phyloP scores from a whole-genome alignment of 2,888 invertebrate genomes.

The Orthosia gothica region DNA sequence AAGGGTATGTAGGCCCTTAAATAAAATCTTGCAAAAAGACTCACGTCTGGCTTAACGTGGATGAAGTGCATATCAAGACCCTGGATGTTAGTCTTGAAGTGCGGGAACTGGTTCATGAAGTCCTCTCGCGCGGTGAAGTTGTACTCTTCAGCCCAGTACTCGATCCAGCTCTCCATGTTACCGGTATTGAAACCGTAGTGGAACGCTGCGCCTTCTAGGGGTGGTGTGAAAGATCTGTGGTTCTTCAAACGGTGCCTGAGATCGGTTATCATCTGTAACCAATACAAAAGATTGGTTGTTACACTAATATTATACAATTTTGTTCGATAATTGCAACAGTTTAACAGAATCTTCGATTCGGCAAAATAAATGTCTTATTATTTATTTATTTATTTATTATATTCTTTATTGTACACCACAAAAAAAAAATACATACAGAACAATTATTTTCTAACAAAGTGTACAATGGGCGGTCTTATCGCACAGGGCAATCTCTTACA shows the following conservation, averaged over 20 bases:
- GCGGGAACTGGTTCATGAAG: constrained; percentile 93
- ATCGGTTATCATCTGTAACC: constrained; percentile 24
- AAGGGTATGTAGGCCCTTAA: too few relatives aligned
- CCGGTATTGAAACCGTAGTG: constrained; percentile 95
- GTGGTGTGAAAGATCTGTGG: constrained; percentile 79
- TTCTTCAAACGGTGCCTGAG: constrained; percentile 19
- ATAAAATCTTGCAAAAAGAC: constrained; percentile 9
- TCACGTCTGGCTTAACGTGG: constrained; percentile 89
- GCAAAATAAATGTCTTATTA: too few relatives aligned
- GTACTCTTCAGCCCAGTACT: constrained; percentile 95
- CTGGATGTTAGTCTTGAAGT: constrained; percentile 95
- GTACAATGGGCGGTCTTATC: too few relatives aligned
- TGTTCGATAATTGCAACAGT: too few relatives aligned
- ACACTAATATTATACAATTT: too few relatives aligned
- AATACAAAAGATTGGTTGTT: not conserved
- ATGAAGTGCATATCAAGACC: constrained; percentile 92
- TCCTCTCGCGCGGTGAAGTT: constrained; percentile 92
- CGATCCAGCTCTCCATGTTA: constrained; percentile 92
- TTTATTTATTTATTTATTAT: too few relatives aligned
- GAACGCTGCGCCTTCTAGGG: constrained; percentile 94
- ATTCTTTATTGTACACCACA: too few relatives aligned
- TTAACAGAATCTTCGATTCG: too few relatives aligned
- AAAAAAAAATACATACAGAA: too few relatives aligned
- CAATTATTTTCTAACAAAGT: too few relatives aligned
- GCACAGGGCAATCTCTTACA: too few relatives aligned